A percentile compares a stretch with the other conserved stretches of the same genome.
Evolutionary conservation across 2,888 invertebrate species (phyloP).

Genomic region (Meghimatium bilineatum): DNA sequence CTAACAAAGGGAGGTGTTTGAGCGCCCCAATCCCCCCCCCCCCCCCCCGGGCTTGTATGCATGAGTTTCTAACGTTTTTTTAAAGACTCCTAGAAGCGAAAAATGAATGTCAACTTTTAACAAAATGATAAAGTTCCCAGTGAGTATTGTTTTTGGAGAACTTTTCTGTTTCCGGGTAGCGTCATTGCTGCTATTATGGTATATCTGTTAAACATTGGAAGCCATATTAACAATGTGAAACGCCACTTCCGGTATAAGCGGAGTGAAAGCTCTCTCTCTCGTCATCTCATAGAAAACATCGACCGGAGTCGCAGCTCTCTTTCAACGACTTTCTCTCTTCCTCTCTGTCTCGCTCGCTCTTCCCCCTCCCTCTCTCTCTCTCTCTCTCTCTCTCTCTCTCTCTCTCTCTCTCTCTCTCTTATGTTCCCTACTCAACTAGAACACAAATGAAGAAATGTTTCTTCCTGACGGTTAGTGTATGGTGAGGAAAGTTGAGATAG

Average conservation of each 20-base stretch:
- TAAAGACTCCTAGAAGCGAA: neutral
- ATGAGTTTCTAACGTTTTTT: neutral
- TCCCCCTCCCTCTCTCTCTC: too few species aligned
- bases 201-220: neutral
- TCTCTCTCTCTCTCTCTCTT: neutral
- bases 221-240: constrained; percentile 10
- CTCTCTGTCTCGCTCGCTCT: too few species aligned
- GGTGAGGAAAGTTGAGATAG: neutral
- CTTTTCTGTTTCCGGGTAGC: neutral
- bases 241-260: constrained; percentile 2
- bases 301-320: neutral
- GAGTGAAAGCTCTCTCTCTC: neutral
- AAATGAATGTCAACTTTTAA: neutral
- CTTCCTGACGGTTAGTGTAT: neutral
- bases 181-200: neutral
- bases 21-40: too few species aligned
- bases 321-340: neutral
- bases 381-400: neutral
- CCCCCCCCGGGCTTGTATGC: too few species aligned
- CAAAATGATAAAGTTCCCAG: neutral
- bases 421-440: neutral
- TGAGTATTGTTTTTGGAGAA: neutral
- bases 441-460: neutral
- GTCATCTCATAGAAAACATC: neutral
- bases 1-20: too few species aligned